These are phyloP conservation scores for Samia ricini DNA, from an alignment of 1,140 invertebrate species.

Conservation along the genomic window DNA sequence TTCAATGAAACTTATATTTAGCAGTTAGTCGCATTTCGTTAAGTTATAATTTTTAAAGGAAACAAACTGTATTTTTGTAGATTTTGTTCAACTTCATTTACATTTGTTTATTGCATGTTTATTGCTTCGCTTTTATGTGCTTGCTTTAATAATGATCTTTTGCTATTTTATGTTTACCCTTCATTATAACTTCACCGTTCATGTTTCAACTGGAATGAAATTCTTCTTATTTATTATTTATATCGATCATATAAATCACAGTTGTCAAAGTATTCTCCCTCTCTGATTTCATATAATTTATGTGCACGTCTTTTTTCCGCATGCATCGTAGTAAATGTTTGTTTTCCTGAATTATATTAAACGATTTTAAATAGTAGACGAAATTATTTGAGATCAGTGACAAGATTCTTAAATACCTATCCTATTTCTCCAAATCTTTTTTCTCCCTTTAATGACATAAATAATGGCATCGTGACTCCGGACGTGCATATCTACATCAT, in stretches of 20 bases:
- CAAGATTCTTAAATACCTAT: conserved; percentile 63
- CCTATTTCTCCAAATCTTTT: conserved; percentile 45
- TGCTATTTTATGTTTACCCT: conserved; percentile 2
- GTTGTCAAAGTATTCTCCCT: conserved; percentile 23
- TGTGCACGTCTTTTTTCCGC: conserved; percentile 57
- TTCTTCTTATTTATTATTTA: background rate
- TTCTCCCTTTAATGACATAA: conserved; percentile 32
- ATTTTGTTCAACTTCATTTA: conserved; percentile 29
- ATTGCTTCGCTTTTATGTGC: conserved; percentile 43
- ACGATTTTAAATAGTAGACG: conserved; percentile 27
- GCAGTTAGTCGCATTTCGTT: conserved; percentile 38
- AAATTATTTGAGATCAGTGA: conserved; percentile 76
- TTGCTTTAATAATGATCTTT: conserved; percentile 14
- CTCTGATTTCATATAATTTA: conserved; percentile 73
- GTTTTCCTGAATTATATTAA: conserved; percentile 31
- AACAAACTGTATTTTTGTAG: conserved; percentile 46
- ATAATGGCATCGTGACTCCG: conserved; percentile 46
- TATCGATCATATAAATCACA: conserved; percentile 1
- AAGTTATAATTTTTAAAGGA: conserved; percentile 35
- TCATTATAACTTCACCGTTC: conserved; percentile 3
- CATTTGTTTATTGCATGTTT: conserved; percentile 50
- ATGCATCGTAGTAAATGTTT: conserved; percentile 46
- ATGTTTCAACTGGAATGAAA: conserved; percentile 2
- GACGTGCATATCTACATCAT: conserved; percentile 57
- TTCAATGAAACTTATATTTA: conserved; percentile 16